Base-by-base conservation (phyloP, 2,113 vertebrate species). In the Dasyurus viverrinus region DNA sequence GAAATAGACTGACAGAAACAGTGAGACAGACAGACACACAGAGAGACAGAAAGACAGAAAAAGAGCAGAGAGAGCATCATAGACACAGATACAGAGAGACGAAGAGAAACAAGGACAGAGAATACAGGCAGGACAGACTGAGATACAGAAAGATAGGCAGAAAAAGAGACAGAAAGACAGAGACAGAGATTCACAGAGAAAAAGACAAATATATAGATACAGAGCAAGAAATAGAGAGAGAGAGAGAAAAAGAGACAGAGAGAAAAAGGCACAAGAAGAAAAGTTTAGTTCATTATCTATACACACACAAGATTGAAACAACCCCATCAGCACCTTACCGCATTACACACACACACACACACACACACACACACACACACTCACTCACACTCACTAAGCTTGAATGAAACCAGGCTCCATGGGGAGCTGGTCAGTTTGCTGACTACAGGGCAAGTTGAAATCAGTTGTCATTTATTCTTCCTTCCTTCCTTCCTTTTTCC, bases 401-500 rank as follows among this genome's bases (percentile, higher is more conserved):
- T 84, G 68, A 42, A 84, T 42, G n/a, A 23, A 84, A 42, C n/a
- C 68, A 42, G n/a, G 16, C 68, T 84, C 68, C 68, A 42, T 23
- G 19, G n/a, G 60, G 68, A 84, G 7, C 68, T 23, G 89, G 92
- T 11, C 8, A 9, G 10, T 2, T 1, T 52, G 90, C 76, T 0
- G 55, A 89, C 0, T 3, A 30, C 50, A 54, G 90, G 0, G 30
- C 8, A 0, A 24, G 90, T 2, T 4, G 47, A 92, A 10, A 48
- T 16, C 1, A 91, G 8, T 27, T 1, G 36, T 22, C 90, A 6
- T 94, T 84, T 26, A 22, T 50, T n/a, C 90, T 30, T 94, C 0
- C 0, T 2, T 84, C 68, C 68, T 48, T 54, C 94, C 94, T 93
- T 93, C 0, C 0, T 2, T 68, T 25, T 27, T 57, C 30, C 14